A percentile compares a stretch with the other conserved stretches of the same genome.
Conservation (phyloP, 2,888 invertebrate species). For the Aquatica leii region DNA sequence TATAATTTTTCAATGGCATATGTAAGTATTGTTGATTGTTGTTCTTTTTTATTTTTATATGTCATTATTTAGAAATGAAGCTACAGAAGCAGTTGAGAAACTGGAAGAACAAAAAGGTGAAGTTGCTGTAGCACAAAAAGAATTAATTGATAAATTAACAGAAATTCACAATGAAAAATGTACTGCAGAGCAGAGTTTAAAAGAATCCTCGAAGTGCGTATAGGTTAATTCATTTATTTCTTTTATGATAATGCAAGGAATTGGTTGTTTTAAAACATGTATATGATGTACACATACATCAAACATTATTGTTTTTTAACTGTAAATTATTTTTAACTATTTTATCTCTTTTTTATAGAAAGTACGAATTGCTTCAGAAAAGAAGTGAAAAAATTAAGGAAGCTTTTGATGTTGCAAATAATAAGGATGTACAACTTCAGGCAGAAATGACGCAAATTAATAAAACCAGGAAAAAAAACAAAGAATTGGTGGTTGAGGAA, state of each 20-base stretch:
- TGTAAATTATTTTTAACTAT: too few relatives aligned
- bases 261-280: too few relatives aligned
- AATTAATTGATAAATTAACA: constrained; percentile 66
- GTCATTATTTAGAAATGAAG: constrained; percentile 62
- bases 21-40: constrained; percentile 60
- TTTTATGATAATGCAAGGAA: neutral
- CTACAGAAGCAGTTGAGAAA: constrained; percentile 65
- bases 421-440: constrained; percentile 70
- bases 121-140: constrained; percentile 69
- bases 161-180: constrained; percentile 63
- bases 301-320: neutral
- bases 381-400: constrained; percentile 68
- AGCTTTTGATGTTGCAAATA: constrained; percentile 70
- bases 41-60: neutral
- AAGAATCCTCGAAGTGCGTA: constrained; percentile 45
- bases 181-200: constrained; percentile 57
- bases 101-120: constrained; percentile 66
- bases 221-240: neutral
- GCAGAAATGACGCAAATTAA: constrained; percentile 74
- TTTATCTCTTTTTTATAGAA: too few relatives aligned
- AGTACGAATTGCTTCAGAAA: constrained; percentile 66
- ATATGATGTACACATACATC: neutral
- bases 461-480: constrained; percentile 78
- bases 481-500: constrained; percentile 72
- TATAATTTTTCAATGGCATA: constrained; percentile 74